Conservation (phyloP, 1,140 invertebrate genomes). For the Coelopa frigida region DNA sequence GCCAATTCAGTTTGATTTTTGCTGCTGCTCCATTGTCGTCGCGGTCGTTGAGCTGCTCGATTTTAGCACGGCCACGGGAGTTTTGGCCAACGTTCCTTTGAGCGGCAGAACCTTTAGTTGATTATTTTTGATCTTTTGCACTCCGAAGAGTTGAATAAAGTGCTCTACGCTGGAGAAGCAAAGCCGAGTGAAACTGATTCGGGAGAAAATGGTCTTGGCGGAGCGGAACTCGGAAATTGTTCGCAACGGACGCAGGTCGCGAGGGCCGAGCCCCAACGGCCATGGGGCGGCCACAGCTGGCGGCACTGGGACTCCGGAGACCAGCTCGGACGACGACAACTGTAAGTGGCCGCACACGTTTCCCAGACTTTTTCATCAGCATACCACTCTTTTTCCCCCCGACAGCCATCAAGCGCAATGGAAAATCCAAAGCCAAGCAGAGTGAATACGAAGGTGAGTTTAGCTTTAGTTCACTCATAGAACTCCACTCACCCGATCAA, state of each 20-base stretch:
- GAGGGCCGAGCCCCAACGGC: slow-evolving; percentile 81
- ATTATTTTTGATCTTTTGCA: no score
- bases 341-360: slow-evolving; percentile 48
- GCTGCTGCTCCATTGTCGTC: slow-evolving; percentile 11
- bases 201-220: slow-evolving; percentile 69
- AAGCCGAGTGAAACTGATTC: slow-evolving; percentile 40
- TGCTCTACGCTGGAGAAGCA: slow-evolving; percentile 41
- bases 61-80: neutral
- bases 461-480: neutral
- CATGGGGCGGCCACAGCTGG: slow-evolving; percentile 50
- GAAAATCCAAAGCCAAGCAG: slow-evolving; percentile 38
- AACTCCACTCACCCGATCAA: no score
- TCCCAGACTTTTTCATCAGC: neutral
- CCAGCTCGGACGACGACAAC: slow-evolving; percentile 73
- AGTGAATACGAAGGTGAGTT: slow-evolving; percentile 42
- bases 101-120: no score
- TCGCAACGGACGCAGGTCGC: slow-evolving; percentile 75
- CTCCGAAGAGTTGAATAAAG: no score
- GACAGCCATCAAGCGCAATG: slow-evolving; percentile 40
- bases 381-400: slow-evolving; percentile 4
- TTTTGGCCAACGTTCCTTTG: neutral
- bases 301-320: slow-evolving; percentile 52
- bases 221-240: slow-evolving; percentile 74
- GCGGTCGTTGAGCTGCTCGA: slow-evolving; percentile 3
- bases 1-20: no score